Base-by-base conservation (phyloP, 1,140 invertebrate species). In the Drosophila teissieri region DNA sequence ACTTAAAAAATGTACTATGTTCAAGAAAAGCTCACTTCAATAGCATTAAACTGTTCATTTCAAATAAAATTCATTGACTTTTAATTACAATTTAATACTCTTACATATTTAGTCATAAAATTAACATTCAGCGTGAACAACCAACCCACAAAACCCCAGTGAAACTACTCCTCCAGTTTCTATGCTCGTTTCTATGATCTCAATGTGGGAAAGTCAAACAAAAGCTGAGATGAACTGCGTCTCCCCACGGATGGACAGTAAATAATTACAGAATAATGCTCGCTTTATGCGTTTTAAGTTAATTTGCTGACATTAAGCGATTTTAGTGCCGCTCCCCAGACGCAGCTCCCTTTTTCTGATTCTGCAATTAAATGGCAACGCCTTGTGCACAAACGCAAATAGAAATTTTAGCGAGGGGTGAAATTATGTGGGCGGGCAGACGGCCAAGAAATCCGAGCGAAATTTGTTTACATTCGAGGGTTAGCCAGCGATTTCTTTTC, bases 281-380 rank as follows among this genome's bases (percentile, higher is more conserved):
- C 85, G 81, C 85, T 90, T 79, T 90, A 90, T 90, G 85, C 85
- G 85, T 90, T 90, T 90, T 90, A 89, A 90, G 84, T 89, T 89
- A 89, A 89, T 89, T 89, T 89, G 80, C 77, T 80, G 84, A 90
- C 84, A 90, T 89, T 89, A 89, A 72, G 80, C 85, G 80, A 89
- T 89, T 89, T 89, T 73, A 83, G 83, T 86, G 82, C 70, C 61
- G 61, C 68, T 68, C 82, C 65, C 73, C 73, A 53, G 73, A 40
- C 54, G 34, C 45, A 55, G 48, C 57, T 53, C 53, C 27, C 51
- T 49, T 27, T 36, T 24, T 17, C n/a, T 10, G 10, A n/a, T 6
- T 51, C 24, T 12, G 80, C 73, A 90, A 89, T 89, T 83, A 88
- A 88, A 88, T 77, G 75, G 62, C 78, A 70, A 79, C 75, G 82